Conservation (phyloP, 2,113 vertebrate species). For the Cinclus mexicanus region DNA sequence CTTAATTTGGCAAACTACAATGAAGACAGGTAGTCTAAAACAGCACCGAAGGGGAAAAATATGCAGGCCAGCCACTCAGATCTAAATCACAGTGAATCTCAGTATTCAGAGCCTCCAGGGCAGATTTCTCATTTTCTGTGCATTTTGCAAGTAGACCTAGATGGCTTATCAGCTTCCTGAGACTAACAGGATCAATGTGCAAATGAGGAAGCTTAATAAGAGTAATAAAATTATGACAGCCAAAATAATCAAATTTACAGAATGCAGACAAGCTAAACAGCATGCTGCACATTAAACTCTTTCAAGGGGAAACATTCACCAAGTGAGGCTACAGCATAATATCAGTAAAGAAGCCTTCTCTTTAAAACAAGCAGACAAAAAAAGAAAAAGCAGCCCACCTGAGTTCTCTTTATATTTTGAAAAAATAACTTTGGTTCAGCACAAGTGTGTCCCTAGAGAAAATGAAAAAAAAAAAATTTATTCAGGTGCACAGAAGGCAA, state of each 20-base stretch:
- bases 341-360: neutral
- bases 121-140: neutral
- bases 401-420: neutral
- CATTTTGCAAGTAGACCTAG: neutral
- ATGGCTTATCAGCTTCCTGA: slow-evolving; percentile 13
- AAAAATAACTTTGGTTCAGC: neutral
- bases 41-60: neutral
- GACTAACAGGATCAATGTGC: slow-evolving; percentile 7
- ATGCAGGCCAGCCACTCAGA: neutral
- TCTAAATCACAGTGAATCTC: neutral
- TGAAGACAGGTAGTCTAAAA: neutral
- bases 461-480: neutral
- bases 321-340: neutral
- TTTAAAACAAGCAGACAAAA: neutral
- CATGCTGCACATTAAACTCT: neutral
- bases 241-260: slow-evolving; percentile 9
- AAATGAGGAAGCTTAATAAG: slow-evolving; percentile 16
- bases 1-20: neutral
- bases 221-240: slow-evolving; percentile 13
- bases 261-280: neutral
- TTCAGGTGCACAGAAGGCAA: neutral
- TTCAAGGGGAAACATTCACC: neutral
- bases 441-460: neutral
- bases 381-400: neutral
- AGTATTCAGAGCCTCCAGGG: neutral